Percentiles rank a stretch among this genome's conserved stretches.
These are phyloP conservation scores for Gadopsis marmoratus DNA, from an alignment of 2,797 vertebrate species.

Conservation along the genomic window DNA sequence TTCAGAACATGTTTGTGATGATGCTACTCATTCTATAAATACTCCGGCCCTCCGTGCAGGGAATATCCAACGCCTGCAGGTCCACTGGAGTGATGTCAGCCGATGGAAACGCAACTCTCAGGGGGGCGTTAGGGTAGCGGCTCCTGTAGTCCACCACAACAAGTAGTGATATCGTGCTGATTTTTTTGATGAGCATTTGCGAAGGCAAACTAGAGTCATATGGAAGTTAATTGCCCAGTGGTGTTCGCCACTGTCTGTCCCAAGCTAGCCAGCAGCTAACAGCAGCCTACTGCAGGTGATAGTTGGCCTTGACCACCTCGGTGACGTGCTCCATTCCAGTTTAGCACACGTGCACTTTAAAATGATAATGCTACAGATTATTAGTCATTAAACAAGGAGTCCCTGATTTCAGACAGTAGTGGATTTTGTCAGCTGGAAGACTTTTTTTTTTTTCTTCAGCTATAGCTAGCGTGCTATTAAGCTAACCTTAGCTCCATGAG, in stretches of 20 bases:
- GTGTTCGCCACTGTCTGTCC: not conserved
- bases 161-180: conserved; percentile 1
- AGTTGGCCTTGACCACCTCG: not conserved
- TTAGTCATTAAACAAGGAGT: not conserved
- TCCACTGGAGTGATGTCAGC: conserved; percentile 11
- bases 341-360: not conserved
- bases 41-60: not conserved
- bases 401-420: not conserved
- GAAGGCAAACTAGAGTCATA: not conserved
- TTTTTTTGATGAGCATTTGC: conserved; percentile 8
- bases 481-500: no score
- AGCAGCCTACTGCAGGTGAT: not conserved
- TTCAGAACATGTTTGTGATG: conserved; percentile 1
- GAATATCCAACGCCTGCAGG: conserved; percentile 16
- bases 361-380: not conserved
- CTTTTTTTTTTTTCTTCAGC: not conserved
- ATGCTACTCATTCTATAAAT: conserved; percentile 28
- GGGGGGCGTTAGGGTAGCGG: not conserved
- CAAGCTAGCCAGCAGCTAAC: no score
- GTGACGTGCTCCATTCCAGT: not conserved
- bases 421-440: not conserved
- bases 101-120: not conserved
- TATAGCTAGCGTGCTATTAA: not conserved
- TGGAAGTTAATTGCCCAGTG: not conserved
- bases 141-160: not conserved